Conservation (phyloP, 1,140 invertebrate species). For the Dendroctonus ponderosae region DNA sequence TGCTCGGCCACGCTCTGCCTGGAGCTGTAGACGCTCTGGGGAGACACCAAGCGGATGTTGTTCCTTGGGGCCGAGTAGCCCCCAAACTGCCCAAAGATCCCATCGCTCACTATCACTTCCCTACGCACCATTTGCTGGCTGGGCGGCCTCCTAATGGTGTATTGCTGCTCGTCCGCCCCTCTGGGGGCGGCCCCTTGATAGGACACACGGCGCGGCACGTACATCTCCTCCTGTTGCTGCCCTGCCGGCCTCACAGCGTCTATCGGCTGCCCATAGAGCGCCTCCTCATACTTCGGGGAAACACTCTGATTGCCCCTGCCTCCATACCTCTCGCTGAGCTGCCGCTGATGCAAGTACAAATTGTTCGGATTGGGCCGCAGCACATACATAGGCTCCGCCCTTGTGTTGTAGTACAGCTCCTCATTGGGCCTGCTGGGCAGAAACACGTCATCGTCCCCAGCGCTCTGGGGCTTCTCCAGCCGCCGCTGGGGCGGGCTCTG, state of each 20-base stretch:
- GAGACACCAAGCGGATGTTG: slow-evolving; percentile 1
- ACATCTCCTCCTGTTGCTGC: slow-evolving; percentile 33
- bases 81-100: slow-evolving; percentile 35
- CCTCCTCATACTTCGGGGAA: slow-evolving; percentile 10
- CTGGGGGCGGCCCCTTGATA: slow-evolving; percentile 17
- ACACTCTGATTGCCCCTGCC: slow-evolving; percentile 2
- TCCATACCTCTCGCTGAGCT: slow-evolving; percentile 22
- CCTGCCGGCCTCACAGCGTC: slow-evolving; percentile 25
- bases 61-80: slow-evolving; percentile 17
- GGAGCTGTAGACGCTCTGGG: slow-evolving; percentile 26
- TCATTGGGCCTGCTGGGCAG: slow-evolving; percentile 25
- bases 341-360: slow-evolving; percentile 15
- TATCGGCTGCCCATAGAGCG: slow-evolving; percentile 26
- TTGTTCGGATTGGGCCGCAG: slow-evolving; percentile 15
- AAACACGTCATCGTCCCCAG: slow-evolving; percentile 40
- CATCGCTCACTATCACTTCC: slow-evolving; percentile 37
- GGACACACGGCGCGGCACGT: slow-evolving; percentile 28
- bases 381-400: slow-evolving; percentile 37
- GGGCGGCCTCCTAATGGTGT: slow-evolving; percentile 1
- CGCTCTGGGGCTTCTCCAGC: slow-evolving; percentile 38
- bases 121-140: slow-evolving; percentile 14
- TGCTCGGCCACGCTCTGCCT: slow-evolving; percentile 35
- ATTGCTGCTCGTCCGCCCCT: slow-evolving; percentile 9
- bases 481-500: slow-evolving; percentile 57
- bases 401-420: slow-evolving; percentile 28